phyloP scores from a whole-genome alignment of 2,797 vertebrate genomes.

The Crocidura indochinensis region DNA sequence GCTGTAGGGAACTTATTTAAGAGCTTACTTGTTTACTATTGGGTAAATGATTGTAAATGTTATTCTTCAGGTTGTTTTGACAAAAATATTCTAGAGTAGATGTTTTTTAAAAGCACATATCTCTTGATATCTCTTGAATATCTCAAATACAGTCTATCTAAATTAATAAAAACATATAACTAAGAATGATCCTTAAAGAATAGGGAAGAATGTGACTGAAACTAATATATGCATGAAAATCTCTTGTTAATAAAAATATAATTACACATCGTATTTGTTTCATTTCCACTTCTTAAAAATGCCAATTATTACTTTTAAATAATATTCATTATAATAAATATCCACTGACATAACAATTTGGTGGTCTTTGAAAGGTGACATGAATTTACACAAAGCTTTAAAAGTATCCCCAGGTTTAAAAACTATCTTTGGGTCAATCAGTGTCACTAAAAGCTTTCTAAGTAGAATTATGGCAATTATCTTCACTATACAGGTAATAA shows the following conservation, averaged over 20 bases:
- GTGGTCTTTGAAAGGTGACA: conserved; percentile 52
- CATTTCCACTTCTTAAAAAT: conserved; percentile 57
- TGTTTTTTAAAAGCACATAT: not conserved
- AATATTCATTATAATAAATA: conserved; percentile 70
- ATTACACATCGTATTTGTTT: conserved; percentile 38
- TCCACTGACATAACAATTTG: conserved; percentile 57
- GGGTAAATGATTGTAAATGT: not conserved
- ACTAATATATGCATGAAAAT: not conserved
- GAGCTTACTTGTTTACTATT: not conserved
- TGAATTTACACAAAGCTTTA: conserved; percentile 38
- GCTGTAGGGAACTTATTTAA: not conserved
- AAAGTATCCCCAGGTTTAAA: conserved; percentile 61
- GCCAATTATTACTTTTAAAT: conserved; percentile 49
- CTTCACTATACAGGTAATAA: conserved; percentile 42
- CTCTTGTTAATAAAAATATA: conserved; percentile 41
- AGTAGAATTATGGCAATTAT: conserved; percentile 32
- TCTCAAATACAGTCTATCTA: not conserved
- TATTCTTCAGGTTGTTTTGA: conserved; percentile 14
- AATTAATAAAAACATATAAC: conserved; percentile 36
- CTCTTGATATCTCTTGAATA: not conserved
- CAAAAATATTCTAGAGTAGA: not conserved
- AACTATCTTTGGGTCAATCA: conserved; percentile 43
- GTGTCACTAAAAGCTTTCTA: conserved; percentile 76
- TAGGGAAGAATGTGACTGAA: not conserved
- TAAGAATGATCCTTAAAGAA: not conserved